Percentiles rank a stretch among this genome's conserved stretches.
Conservation (phyloP, 2,888 invertebrate species). For the Platycheirus rosarum region DNA sequence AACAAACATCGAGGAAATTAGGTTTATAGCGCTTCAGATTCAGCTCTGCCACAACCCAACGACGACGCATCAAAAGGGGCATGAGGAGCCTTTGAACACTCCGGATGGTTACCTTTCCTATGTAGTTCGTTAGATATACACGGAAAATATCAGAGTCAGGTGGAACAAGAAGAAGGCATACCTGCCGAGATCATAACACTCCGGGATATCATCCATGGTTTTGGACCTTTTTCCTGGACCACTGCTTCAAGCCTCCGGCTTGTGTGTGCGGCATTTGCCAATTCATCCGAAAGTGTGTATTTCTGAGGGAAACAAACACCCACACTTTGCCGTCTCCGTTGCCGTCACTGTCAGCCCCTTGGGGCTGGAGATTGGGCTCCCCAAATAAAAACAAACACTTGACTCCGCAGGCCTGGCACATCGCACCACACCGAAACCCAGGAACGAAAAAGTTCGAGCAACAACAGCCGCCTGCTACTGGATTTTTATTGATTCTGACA, state of each 20-base stretch:
- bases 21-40: slow-evolving; percentile 70
- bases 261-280: slow-evolving; percentile 56
- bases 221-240: slow-evolving; percentile 56
- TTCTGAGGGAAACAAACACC: slow-evolving; percentile 42
- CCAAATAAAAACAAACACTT: slow-evolving; percentile 49
- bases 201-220: slow-evolving; percentile 58
- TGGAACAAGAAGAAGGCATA: slow-evolving; percentile 30
- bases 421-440: slow-evolving; percentile 33
- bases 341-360: slow-evolving; percentile 31
- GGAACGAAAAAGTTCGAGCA: slow-evolving; percentile 12
- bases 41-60: slow-evolving; percentile 30
- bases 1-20: slow-evolving; percentile 74
- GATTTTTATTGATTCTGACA: slow-evolving; percentile 73
- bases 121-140: neutral
- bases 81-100: slow-evolving; percentile 61
- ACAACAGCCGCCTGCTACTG: slow-evolving; percentile 15
- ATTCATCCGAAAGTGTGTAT: slow-evolving; percentile 56
- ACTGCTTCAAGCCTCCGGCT: slow-evolving; percentile 33
- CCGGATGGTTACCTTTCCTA: slow-evolving; percentile 53
- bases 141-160: slow-evolving; percentile 31
- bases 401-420: slow-evolving; percentile 17
- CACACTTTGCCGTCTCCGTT: slow-evolving; percentile 16
- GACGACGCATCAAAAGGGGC: slow-evolving; percentile 14
- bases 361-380: slow-evolving; percentile 43
- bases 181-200: slow-evolving; percentile 49